These are phyloP conservation scores for Muntiacus reevesi DNA, from an alignment of 2,113 vertebrate genomes.

Conservation along the genomic window DNA sequence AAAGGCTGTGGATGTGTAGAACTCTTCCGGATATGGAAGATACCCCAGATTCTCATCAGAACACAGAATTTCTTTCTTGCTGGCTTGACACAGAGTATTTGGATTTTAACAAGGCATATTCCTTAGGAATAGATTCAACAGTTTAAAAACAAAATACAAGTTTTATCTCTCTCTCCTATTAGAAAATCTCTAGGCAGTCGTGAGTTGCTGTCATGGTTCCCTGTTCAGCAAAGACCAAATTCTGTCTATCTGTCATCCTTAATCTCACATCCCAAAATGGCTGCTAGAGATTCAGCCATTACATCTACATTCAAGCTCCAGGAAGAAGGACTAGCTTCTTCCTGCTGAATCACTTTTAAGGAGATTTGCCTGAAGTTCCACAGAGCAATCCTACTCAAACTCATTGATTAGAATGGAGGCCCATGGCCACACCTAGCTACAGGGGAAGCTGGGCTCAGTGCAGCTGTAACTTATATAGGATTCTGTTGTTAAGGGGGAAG, in stretches of 20 bases:
- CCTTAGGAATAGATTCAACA: not conserved
- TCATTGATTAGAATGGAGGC: not conserved
- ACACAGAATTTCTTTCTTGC: not conserved
- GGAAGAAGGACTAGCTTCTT: not conserved
- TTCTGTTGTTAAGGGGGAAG: not conserved
- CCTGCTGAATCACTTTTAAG: not conserved
- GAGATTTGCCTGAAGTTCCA: not conserved
- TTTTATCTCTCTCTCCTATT: not conserved
- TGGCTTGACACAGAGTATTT: not conserved
- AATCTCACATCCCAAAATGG: not conserved
- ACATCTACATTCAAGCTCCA: not conserved
- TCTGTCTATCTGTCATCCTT: not conserved
- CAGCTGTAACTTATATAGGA: not conserved
- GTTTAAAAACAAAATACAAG: not conserved
- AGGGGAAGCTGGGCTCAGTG: not conserved
- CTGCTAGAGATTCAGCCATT: not conserved
- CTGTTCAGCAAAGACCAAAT: not conserved
- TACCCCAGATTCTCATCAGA: constrained; percentile 13
- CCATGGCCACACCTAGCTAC: not conserved
- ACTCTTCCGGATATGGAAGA: not conserved
- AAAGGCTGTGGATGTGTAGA: not conserved
- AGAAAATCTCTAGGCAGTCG: not conserved
- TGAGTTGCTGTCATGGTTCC: not conserved
- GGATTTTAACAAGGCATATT: not conserved
- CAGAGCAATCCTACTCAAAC: not conserved